phyloP scores from a whole-genome alignment of 2,797 vertebrate species.

The Alcedo atthis region DNA sequence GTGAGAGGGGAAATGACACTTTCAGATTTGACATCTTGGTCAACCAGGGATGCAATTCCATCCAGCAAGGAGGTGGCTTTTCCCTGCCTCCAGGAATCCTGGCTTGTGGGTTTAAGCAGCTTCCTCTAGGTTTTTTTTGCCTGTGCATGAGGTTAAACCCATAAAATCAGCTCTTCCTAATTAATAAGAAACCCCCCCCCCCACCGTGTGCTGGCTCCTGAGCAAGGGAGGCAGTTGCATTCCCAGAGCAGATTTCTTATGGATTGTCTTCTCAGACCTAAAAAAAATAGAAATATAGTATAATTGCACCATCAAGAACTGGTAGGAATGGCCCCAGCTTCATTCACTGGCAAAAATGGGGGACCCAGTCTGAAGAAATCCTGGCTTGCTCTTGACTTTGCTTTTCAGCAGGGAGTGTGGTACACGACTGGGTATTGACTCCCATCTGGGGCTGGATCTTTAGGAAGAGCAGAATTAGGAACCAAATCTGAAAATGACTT shows the following conservation, averaged over 20 bases:
- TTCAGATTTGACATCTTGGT: neutral
- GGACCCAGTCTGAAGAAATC: neutral
- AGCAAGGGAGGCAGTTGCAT: fast-evolving
- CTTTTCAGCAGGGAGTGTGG: neutral
- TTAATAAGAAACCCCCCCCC: neutral
- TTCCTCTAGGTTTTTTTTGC: neutral
- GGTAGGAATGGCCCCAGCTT: neutral
- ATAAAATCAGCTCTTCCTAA: neutral
- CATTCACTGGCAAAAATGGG: neutral
- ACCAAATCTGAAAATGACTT: neutral
- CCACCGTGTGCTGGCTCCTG: neutral
- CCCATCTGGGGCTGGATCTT: neutral
- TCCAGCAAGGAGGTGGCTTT: neutral
- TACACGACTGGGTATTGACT: fast-evolving
- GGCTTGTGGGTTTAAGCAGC: neutral
- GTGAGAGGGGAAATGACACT: neutral
- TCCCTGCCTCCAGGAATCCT: neutral
- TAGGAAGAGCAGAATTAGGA: neutral
- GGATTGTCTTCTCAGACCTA: neutral
- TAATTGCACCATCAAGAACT: neutral
- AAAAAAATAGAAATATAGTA: neutral
- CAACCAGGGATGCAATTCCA: neutral
- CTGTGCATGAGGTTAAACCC: neutral
- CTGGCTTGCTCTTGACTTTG: fast-evolving
- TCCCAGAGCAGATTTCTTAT: neutral